Evolutionary conservation across 1,140 invertebrate genomes (phyloP), one percentile per base, ranked within the genome.

Genomic region (Cotesia typhae): DNA sequence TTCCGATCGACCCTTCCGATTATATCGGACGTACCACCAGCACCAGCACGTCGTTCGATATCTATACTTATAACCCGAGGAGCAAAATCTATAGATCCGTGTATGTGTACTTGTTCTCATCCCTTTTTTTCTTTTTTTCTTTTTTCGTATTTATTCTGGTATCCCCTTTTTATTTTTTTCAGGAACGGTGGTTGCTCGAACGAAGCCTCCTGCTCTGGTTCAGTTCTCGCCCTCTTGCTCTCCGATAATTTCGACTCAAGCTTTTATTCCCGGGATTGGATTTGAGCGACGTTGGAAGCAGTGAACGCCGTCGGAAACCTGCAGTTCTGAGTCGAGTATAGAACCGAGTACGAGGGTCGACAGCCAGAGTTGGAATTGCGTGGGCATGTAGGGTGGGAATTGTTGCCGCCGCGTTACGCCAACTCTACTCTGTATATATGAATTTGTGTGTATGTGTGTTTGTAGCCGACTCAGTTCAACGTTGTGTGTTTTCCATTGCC

Each of bases 251-350:
- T 65, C 52, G 61, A 36, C 70, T 71, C 63, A 47, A 65, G 70
- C 61, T 71, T 71, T 71, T 71, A 71, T 71, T 66, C 70, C 61
- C 61, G 70, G 61, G 70, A 71, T 71, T 71, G 70, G 70, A 71
- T 55, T 71, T 28, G 70, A 65, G 70, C 51, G 51, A 71, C 70
- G 69, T 47, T 64, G 47, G 59, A 64, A 70, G 57, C 41, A 60
- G 59, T 28, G 41, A 64, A 55, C 59, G 69, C 59, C 47, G 60
- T 14, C 60, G 37, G 60, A 47, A 64, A 61, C 28, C 53, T 41
- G n/a, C 61, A 14, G 28, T 20, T 9, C 4, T 0, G 35, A 10
- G 51, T 9, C 52, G 20, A 28, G 28, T 28, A 28, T 28, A 28
- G 28, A 28, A 28, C 28, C 28, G 1, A 28, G 28, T 28, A 28